Conservation (phyloP, 1,140 invertebrate genomes). For the Idris sp. region DNA sequence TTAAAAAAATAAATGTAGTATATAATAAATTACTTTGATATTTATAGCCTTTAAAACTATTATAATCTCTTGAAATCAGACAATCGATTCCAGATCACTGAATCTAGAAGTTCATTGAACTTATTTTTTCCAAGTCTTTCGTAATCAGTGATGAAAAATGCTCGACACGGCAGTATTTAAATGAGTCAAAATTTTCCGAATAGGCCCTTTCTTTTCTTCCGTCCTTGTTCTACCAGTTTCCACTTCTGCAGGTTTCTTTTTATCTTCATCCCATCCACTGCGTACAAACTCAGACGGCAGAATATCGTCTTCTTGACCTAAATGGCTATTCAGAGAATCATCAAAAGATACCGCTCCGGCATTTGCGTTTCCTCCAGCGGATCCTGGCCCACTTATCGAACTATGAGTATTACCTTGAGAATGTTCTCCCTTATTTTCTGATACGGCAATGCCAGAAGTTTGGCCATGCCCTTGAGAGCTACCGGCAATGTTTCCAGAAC, state of each 20-base stretch:
- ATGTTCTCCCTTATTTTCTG: slow-evolving; percentile 50
- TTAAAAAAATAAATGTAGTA: too few species aligned
- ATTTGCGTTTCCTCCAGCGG: slow-evolving; percentile 56
- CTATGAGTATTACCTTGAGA: slow-evolving; percentile 55
- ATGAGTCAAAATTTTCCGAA: slow-evolving; percentile 27
- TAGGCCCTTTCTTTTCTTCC: slow-evolving; percentile 8
- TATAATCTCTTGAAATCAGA: too few species aligned
- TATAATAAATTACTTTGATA: too few species aligned
- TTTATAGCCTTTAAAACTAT: too few species aligned
- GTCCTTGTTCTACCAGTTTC: background rate
- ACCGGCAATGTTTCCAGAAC: slow-evolving; percentile 57
- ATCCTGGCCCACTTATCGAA: slow-evolving; percentile 39
- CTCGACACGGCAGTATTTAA: slow-evolving; percentile 10
- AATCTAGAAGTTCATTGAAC: background rate
- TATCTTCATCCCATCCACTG: slow-evolving; percentile 30
- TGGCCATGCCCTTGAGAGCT: slow-evolving; percentile 58
- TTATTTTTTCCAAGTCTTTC: slow-evolving; percentile 4
- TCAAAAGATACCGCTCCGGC: slow-evolving; percentile 54
- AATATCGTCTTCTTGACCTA: slow-evolving; percentile 24
- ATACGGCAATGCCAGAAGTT: slow-evolving; percentile 47
- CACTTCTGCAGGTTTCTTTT: background rate
- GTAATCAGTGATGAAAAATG: slow-evolving; percentile 19
- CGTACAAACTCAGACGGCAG: slow-evolving; percentile 65
- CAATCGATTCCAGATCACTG: background rate
- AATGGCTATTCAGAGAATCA: slow-evolving; percentile 31